Base-by-base conservation (phyloP, 2,888 invertebrate genomes). In the Chironomus riparius region DNA sequence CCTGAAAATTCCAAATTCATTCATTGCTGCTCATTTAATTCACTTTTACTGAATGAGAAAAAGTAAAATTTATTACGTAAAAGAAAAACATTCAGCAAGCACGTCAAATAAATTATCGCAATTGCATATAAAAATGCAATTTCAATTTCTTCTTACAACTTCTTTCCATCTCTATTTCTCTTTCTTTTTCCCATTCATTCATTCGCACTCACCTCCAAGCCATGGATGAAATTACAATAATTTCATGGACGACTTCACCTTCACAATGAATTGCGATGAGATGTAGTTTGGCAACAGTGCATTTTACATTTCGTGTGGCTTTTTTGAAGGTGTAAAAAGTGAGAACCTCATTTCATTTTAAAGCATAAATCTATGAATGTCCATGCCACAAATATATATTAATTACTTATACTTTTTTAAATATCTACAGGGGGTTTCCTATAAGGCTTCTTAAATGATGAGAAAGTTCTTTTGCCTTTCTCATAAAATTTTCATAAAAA, bases 241-340 rank as follows among this genome's bases (percentile, higher is more conserved):
- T 68, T 65, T 74, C 74, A 74, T 65, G 74, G 74, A 68, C 68
- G 74, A 68, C 65, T 74, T 74, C 74, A 74, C 74, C 74, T 74
- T 74, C 74, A 74, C 74, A 72, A 62, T 72, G 62, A 50, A 50
- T 22, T 22, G 22, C 38, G 38, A 38, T 38, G 38, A 38, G 38
- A 38, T 38, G 24, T 10, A 38, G 47, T 47, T 47, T 74, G 74
- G 48, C 74, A 74, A 74, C 74, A 61, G 5, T 15, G 50, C 56
- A 71, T 50, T 47, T 22, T 38, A 38, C 10, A 38, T 2, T 38
- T 65, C 5, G 2, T 24, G 65, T 65, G 10, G 24, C 65, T 65
- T 24, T 65, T 13, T 21, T 10, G 21, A 15, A 56, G 50, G 65
- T 65, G 22, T 21, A 56, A 56, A 21, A 24, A 65, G 21, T 65